These are phyloP conservation scores for Scartelaos histophorus DNA, from an alignment of 2,113 vertebrate genomes.

Conservation along the genomic window DNA sequence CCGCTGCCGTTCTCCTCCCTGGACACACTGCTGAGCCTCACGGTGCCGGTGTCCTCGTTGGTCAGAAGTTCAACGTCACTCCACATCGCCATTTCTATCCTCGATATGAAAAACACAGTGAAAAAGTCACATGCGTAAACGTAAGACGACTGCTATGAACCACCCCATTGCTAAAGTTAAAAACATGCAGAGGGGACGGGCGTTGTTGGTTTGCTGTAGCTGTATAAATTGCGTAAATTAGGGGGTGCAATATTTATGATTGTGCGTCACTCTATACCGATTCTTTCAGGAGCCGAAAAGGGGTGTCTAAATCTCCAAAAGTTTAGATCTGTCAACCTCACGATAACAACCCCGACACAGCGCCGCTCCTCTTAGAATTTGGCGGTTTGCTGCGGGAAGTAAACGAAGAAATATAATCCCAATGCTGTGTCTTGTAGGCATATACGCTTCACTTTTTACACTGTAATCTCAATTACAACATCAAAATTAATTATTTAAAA, in stretches of 20 bases:
- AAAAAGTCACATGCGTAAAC: not conserved
- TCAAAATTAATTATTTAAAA: not conserved
- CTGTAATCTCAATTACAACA: not conserved
- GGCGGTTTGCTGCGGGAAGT: constrained; percentile 50
- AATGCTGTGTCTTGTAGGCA: constrained; percentile 23
- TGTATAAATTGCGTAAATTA: not conserved
- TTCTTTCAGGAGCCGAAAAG: not conserved
- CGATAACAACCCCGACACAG: not conserved
- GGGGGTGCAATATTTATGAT: not conserved
- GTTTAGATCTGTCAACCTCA: not conserved
- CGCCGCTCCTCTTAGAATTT: constrained; percentile 57
- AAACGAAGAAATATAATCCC: not conserved
- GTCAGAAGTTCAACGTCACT: constrained; percentile 85
- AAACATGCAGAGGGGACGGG: not conserved
- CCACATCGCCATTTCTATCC: constrained; percentile 81
- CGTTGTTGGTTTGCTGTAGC: not conserved
- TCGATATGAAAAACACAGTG: not conserved
- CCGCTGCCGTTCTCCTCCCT: constrained; percentile 80
- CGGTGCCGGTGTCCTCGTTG: constrained; percentile 85
- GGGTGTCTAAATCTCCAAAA: not conserved
- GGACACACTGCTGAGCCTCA: constrained; percentile 73
- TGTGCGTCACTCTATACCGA: not conserved
- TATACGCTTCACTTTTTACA: not conserved
- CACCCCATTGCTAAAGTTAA: not conserved
- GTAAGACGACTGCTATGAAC: too few relatives aligned